Evolutionary conservation across 1,140 invertebrate species (phyloP).

Genomic region (Onthophagus taurus): DNA sequence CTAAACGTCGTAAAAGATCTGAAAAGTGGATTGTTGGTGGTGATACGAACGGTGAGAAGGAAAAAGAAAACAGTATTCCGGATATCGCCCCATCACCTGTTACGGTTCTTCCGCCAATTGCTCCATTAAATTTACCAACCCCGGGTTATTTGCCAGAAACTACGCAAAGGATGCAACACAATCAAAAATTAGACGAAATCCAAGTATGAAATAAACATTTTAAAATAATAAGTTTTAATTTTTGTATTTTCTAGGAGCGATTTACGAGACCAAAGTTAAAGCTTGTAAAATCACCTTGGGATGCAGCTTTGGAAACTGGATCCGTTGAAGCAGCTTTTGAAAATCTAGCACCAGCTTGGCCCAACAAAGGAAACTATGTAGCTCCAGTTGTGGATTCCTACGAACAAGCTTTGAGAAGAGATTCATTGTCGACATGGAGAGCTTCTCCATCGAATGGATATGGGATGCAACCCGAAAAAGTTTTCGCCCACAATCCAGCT

Average conservation of each 20-base stretch:
- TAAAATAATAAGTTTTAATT: slow-evolving; percentile 3
- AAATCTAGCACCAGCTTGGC: slow-evolving; percentile 34
- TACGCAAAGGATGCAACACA: slow-evolving; percentile 39
- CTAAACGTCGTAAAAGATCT: slow-evolving; percentile 73
- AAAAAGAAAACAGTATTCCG: slow-evolving; percentile 21
- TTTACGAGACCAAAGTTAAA: slow-evolving; percentile 50
- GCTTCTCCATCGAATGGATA: slow-evolving; percentile 19
- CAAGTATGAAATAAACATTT: slow-evolving; percentile 35
- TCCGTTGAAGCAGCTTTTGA: slow-evolving; percentile 59
- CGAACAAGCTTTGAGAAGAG: slow-evolving; percentile 30
- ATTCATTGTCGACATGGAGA: slow-evolving; percentile 31
- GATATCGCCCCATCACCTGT: slow-evolving; percentile 37
- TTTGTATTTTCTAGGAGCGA: slow-evolving; percentile 40
- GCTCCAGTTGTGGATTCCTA: slow-evolving; percentile 34
- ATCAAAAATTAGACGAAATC: slow-evolving; percentile 45
- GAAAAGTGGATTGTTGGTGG: slow-evolving; percentile 84
- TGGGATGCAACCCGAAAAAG: slow-evolving; percentile 18
- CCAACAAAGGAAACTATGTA: slow-evolving; percentile 30
- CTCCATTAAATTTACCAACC: slow-evolving; percentile 32
- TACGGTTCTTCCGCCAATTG: slow-evolving; percentile 31
- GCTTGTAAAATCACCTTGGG: slow-evolving; percentile 61
- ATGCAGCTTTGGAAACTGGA: slow-evolving; percentile 61
- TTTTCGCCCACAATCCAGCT: slow-evolving; percentile 33
- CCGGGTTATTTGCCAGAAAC: slow-evolving; percentile 39
- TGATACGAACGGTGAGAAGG: slow-evolving; percentile 46